These are phyloP conservation scores for Cotesia vestalis DNA, from an alignment of 1,140 invertebrate species.

Conservation along the genomic window DNA sequence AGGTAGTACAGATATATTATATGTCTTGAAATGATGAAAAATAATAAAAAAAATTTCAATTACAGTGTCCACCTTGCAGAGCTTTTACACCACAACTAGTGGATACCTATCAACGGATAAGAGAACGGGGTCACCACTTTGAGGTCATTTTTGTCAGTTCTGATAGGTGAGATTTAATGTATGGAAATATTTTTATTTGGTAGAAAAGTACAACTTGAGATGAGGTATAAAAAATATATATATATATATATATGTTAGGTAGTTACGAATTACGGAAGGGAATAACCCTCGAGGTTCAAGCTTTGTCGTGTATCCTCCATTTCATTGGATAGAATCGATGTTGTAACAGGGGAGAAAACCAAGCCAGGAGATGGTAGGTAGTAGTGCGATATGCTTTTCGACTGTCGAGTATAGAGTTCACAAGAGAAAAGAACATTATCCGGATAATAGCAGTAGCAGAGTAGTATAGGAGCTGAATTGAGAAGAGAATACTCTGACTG, in stretches of 20 bases:
- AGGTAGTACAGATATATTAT: too few relatives aligned
- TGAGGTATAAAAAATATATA: too few relatives aligned
- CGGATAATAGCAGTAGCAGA: conserved; percentile 22
- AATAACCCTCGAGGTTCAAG: too few relatives aligned
- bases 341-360: not conserved
- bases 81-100: conserved; percentile 80
- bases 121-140: conserved; percentile 75
- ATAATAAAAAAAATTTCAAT: conserved; percentile 35
- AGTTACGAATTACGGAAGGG: too few relatives aligned
- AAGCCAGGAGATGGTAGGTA: conserved; percentile 12
- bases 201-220: too few relatives aligned
- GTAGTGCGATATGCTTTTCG: conserved; percentile 28
- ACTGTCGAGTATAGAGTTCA: not conserved
- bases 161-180: conserved; percentile 71
- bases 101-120: conserved; percentile 75
- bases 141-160: conserved; percentile 85
- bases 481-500: too few relatives aligned
- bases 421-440: conserved; percentile 23
- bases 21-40: too few relatives aligned
- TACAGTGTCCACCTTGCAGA: conserved; percentile 84
- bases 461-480: not conserved
- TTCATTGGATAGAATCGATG: too few relatives aligned
- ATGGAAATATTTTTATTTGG: too few relatives aligned
- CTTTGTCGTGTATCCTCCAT: too few relatives aligned
- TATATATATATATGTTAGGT: too few relatives aligned